phyloP scores from a whole-genome alignment of 2,797 vertebrate genomes.

The Halcyon smyrnensis region DNA sequence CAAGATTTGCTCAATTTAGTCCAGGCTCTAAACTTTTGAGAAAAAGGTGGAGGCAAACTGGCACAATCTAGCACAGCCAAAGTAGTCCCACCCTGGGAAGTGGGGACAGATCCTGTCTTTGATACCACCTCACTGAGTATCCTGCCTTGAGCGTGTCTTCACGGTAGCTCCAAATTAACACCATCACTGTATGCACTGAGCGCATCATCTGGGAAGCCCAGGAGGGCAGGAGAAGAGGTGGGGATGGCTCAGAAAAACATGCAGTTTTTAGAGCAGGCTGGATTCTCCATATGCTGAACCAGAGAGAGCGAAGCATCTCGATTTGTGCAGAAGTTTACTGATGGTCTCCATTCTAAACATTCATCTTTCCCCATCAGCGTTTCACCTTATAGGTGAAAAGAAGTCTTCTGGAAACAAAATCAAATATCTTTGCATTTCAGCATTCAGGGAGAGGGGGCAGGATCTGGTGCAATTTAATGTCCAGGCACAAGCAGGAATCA shows the following conservation, averaged over 20 bases:
- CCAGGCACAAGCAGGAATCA: conserved; percentile 24
- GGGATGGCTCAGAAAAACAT: neutral
- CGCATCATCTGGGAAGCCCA: neutral
- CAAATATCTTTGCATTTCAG: conserved; percentile 46
- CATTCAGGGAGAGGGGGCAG: neutral
- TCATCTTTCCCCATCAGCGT: conserved; percentile 20
- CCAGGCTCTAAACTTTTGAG: conserved; percentile 36
- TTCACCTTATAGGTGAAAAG: conserved; percentile 29
- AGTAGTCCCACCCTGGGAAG: neutral
- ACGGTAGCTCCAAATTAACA: neutral
- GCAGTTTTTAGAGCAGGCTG: neutral
- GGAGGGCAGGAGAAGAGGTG: neutral
- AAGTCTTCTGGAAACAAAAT: conserved; percentile 39
- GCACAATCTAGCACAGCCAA: neutral
- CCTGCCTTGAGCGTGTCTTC: conserved; percentile 4
- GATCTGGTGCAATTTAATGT: conserved; percentile 60
- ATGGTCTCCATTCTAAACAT: conserved; percentile 23
- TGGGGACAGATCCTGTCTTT: neutral
- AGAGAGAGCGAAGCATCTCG: neutral
- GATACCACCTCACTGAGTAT: neutral
- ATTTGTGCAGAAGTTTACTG: conserved; percentile 21
- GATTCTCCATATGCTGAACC: rapidly evolving
- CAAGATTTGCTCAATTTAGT: conserved; percentile 34
- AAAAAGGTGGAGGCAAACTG: rapidly evolving
- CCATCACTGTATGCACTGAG: neutral